Evolutionary conservation across 2,888 invertebrate species (phyloP).

Genomic region (Tachina grossa): DNA sequence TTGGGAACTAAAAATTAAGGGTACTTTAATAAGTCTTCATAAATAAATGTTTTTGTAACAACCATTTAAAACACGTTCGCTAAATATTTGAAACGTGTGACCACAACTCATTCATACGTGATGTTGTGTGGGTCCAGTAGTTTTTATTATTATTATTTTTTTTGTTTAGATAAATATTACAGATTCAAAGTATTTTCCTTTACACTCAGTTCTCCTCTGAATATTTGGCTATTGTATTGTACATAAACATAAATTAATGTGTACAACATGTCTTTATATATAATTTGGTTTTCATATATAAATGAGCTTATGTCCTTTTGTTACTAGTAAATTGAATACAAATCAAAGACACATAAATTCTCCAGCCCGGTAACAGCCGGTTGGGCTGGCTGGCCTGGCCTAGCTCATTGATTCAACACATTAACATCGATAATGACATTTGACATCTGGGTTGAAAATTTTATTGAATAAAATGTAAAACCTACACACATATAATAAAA

Average conservation of each 20-base stretch:
- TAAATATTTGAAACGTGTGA: no score
- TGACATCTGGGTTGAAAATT: slow-evolving; percentile 17
- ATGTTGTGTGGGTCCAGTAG: no score
- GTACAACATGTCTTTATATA: neutral
- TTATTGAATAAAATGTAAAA: slow-evolving; percentile 1
- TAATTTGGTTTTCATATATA: neutral
- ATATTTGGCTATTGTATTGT: neutral
- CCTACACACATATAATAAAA: neutral
- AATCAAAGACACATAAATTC: slow-evolving; percentile 11
- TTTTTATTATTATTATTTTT: no score
- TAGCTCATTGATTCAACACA: slow-evolving; percentile 11
- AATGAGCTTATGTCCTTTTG: neutral
- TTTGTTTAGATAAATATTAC: no score
- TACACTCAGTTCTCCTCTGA: no score
- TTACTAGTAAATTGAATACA: neutral
- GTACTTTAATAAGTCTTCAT: no score
- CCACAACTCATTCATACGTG: no score
- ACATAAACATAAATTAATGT: no score
- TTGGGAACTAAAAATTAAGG: no score
- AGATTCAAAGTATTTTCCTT: no score
- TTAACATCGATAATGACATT: slow-evolving; percentile 15
- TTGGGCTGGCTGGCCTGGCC: neutral
- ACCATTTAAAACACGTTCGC: no score
- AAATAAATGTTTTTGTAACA: no score
- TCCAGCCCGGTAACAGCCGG: neutral